Percentiles rank a stretch among this genome's conserved stretches.
These are phyloP conservation scores for Sapajus apella DNA, from an alignment of 2,113 vertebrate species.

Conservation along the genomic window DNA sequence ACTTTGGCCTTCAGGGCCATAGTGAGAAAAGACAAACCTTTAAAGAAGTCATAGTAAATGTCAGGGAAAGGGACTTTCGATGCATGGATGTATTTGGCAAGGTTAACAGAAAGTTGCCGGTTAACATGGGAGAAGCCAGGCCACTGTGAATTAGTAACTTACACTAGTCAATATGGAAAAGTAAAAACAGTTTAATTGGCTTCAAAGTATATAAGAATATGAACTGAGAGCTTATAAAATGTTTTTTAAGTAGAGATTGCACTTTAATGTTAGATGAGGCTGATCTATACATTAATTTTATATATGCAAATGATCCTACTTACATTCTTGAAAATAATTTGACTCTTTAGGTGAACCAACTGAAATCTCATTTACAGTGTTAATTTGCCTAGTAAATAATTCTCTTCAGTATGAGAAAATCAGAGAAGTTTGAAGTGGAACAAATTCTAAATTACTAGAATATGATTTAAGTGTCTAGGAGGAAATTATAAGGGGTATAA, in stretches of 20 bases:
- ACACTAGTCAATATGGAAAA: constrained; percentile 13
- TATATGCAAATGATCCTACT: constrained; percentile 49
- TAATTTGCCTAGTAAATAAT: constrained; percentile 59
- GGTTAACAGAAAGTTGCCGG: background rate
- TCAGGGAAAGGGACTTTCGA: background rate
- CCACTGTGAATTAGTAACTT: background rate
- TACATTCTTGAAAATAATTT: constrained; percentile 62
- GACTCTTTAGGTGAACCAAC: background rate
- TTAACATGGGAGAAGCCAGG: background rate
- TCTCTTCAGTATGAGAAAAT: constrained; percentile 48
- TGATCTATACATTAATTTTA: constrained; percentile 54
- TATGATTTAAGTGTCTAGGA: constrained; percentile 28
- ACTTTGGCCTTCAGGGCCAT: constrained; percentile 34
- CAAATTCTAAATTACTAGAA: constrained; percentile 55
- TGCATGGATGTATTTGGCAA: background rate
- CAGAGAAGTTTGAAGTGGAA: constrained; percentile 34
- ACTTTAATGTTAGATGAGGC: background rate
- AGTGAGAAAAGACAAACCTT: background rate
- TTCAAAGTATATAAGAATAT: constrained; percentile 10
- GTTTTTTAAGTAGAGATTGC: background rate
- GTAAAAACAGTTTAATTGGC: constrained; percentile 3
- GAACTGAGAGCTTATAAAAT: constrained; percentile 4
- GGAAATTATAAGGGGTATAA: background rate
- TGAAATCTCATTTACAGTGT: constrained; percentile 41
- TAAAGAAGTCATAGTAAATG: background rate